Evolutionary conservation across 2,113 vertebrate genomes (phyloP).

Genomic region (Anguilla japonica): DNA sequence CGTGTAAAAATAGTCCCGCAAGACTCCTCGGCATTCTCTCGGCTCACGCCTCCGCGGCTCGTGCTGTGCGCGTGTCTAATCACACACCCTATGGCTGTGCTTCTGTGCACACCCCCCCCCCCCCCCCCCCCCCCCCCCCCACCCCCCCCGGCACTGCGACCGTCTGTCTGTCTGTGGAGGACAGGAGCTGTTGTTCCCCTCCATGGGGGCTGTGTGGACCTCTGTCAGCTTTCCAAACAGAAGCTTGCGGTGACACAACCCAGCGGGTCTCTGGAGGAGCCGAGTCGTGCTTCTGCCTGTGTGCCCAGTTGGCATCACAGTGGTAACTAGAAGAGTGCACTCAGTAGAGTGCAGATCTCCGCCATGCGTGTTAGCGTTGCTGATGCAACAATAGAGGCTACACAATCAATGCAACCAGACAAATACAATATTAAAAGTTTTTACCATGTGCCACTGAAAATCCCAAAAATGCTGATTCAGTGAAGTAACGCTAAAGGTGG

Average conservation of each 20-base stretch:
- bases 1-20: not conserved
- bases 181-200: not conserved
- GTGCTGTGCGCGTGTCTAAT: not conserved
- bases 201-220: not conserved
- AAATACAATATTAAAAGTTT: too few species aligned
- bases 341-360: too few species aligned
- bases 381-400: too few species aligned
- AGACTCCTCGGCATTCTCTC: not conserved
- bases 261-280: not conserved
- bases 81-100: not conserved
- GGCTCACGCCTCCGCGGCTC: not conserved
- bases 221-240: not conserved
- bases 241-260: not conserved
- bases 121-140: not conserved
- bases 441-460: too few species aligned
- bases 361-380: too few species aligned
- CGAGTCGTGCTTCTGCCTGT: not conserved
- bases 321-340: too few species aligned
- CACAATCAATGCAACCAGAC: too few species aligned
- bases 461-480: too few species aligned
- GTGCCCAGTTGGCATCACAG: not conserved
- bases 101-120: not conserved
- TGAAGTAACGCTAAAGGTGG: too few species aligned
- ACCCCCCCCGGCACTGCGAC: too few species aligned
- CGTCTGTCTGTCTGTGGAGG: too few species aligned